A percentile compares a stretch with the other conserved stretches of the same genome.
Conservation (phyloP, 2,797 vertebrate genomes). For the Buphagus erythrorhynchus region DNA sequence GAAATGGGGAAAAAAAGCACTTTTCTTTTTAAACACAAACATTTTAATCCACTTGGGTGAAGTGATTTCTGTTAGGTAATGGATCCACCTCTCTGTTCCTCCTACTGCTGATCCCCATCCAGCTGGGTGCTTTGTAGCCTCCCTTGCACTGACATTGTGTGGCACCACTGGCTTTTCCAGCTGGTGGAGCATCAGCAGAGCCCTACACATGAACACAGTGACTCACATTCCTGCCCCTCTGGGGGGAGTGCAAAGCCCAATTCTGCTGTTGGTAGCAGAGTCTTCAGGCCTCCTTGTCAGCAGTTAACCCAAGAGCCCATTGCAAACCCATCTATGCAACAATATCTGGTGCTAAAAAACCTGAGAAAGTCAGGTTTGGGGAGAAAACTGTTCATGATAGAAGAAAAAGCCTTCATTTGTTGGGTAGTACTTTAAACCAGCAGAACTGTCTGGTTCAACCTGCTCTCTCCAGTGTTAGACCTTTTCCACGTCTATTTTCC, state of each 20-base stretch:
- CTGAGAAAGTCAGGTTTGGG: neutral
- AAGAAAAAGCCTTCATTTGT: neutral
- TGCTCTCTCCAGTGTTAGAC: neutral
- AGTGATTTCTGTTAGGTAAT: neutral
- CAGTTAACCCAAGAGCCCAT: neutral
- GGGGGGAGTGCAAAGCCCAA: neutral
- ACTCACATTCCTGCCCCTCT: neutral
- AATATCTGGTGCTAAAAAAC: neutral
- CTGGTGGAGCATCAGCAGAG: neutral
- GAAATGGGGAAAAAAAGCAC: fast-evolving
- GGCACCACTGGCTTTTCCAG: neutral
- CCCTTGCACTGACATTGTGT: fast-evolving
- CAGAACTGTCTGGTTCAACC: neutral
- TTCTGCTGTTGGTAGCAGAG: neutral
- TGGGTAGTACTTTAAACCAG: neutral
- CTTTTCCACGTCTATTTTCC: neutral
- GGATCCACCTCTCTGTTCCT: neutral
- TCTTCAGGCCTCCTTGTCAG: neutral
- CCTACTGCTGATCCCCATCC: neutral
- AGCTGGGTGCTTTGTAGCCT: neutral
- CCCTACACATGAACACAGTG: fast-evolving
- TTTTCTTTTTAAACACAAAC: neutral
- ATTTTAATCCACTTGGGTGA: fast-evolving
- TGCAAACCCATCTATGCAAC: neutral
- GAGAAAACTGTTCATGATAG: neutral